A percentile compares a stretch with the other conserved stretches of the same genome.
These are phyloP conservation scores for Epinotia nisella DNA, from an alignment of 2,888 invertebrate genomes.

Conservation along the genomic window DNA sequence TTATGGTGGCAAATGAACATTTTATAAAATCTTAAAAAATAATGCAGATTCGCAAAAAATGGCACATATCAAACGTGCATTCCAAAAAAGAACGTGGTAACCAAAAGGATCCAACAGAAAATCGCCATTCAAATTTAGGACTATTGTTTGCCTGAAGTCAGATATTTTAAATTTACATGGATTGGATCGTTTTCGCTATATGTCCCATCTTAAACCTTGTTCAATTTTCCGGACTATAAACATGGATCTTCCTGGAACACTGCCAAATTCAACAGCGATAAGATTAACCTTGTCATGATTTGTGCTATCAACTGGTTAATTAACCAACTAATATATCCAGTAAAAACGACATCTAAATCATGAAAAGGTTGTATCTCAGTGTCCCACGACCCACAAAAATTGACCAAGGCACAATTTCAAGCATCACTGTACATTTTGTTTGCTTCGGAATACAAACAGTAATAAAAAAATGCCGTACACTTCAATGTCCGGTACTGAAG, in stretches of 20 bases:
- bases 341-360: too few species aligned
- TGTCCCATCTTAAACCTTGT: constrained; percentile 1
- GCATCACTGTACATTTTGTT: constrained; percentile 62
- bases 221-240: neutral
- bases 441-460: constrained; percentile 64
- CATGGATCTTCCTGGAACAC: neutral
- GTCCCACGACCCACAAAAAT: neutral
- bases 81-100: constrained; percentile 50
- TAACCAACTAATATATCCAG: too few species aligned
- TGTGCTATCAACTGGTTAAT: neutral
- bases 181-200: neutral
- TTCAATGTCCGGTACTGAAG: constrained; percentile 71
- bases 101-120: neutral
- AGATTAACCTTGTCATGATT: neutral
- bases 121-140: neutral
- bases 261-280: neutral
- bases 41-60: constrained; percentile 47
- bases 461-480: constrained; percentile 72
- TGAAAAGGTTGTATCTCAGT: too few species aligned
- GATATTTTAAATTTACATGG: neutral
- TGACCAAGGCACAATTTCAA: neutral
- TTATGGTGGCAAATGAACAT: constrained; percentile 10
- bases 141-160: neutral
- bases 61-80: constrained; percentile 55
- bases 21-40: constrained; percentile 41